These are phyloP conservation scores for Exocentrus adspersus DNA, from an alignment of 2,888 invertebrate species.

Conservation along the genomic window DNA sequence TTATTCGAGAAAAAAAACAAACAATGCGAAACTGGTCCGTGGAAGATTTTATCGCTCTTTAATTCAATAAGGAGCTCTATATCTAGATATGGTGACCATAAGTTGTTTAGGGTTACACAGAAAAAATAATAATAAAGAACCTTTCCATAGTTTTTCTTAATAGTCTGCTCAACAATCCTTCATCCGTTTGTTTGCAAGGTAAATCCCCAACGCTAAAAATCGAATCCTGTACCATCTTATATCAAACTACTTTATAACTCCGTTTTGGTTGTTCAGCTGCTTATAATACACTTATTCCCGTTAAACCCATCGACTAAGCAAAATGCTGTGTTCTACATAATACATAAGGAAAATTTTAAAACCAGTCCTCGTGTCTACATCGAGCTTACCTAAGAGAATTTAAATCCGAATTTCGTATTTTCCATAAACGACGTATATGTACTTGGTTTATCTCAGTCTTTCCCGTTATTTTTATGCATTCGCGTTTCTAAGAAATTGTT, in stretches of 20 bases:
- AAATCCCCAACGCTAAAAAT: too few species aligned
- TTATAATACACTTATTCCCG: constrained; percentile 10
- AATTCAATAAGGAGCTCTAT: constrained; percentile 61
- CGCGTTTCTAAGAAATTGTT: not conserved
- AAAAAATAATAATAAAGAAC: constrained; percentile 37
- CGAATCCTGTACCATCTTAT: too few species aligned
- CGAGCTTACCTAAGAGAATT: constrained; percentile 18
- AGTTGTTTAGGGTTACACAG: constrained; percentile 57
- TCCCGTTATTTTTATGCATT: constrained; percentile 2
- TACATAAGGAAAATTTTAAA: constrained; percentile 17
- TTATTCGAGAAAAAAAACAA: constrained; percentile 45
- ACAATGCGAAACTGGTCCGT: constrained; percentile 45
- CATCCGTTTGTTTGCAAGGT: too few species aligned
- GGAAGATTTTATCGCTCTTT: constrained; percentile 59
- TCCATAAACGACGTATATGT: not conserved
- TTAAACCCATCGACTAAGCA: not conserved
- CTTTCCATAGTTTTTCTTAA: too few species aligned
- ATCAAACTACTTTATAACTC: not conserved
- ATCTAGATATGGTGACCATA: constrained; percentile 61
- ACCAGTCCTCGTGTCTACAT: not conserved
- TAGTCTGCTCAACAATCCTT: too few species aligned
- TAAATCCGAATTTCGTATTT: constrained; percentile 10
- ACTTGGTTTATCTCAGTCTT: not conserved
- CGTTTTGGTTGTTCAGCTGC: not conserved
- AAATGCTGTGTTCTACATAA: constrained; percentile 5